These are phyloP conservation scores for Esox niger DNA, from an alignment of 2,113 vertebrate species.

Conservation along the genomic window DNA sequence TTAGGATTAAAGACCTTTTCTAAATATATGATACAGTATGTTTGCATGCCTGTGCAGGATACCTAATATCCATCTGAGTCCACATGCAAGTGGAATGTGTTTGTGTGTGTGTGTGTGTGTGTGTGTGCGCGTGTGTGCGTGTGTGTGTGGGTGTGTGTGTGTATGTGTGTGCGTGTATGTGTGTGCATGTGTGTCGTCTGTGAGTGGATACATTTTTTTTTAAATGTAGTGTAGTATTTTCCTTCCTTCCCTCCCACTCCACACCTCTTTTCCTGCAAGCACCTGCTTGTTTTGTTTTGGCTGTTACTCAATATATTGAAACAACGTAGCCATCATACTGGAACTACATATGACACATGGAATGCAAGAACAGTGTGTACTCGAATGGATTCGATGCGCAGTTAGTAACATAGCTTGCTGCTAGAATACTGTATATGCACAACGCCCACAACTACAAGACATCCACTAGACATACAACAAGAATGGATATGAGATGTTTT, in stretches of 20 bases:
- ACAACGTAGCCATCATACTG: conserved; percentile 35
- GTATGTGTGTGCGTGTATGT: neutral
- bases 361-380: conserved; percentile 4
- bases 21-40: no score
- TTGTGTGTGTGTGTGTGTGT: conserved; percentile 1
- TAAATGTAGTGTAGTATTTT: conserved; percentile 18
- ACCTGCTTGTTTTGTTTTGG: conserved; percentile 40
- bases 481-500: no score
- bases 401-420: no score
- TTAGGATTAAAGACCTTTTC: no score
- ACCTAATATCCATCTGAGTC: no score
- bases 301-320: conserved; percentile 21
- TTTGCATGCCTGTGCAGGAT: no score
- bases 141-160: conserved; percentile 14
- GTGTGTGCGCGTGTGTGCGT: neutral
- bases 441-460: neutral
- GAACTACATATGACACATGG: conserved; percentile 5
- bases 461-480: no score
- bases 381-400: neutral
- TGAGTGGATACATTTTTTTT: conserved; percentile 13
- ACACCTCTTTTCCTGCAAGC: conserved; percentile 32
- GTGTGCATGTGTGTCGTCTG: conserved; percentile 8
- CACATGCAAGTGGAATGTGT: neutral
- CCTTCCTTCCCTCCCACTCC: conserved; percentile 28
- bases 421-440: neutral